These are phyloP conservation scores for Xylocopa sonorina DNA, from an alignment of 1,140 invertebrate genomes.

Conservation along the genomic window DNA sequence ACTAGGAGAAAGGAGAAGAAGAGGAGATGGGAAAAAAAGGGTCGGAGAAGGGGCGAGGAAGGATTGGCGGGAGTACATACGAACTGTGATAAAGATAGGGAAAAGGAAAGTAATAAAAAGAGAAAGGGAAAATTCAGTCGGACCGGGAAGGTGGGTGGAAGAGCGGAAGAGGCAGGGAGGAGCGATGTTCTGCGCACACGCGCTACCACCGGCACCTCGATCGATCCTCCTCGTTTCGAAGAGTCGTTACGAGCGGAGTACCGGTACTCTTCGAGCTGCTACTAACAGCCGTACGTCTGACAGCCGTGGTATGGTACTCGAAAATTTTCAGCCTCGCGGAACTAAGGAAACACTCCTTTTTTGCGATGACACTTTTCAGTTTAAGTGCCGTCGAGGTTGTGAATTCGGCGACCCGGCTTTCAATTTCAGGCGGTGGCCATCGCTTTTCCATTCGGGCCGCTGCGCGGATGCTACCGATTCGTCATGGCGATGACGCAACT, in stretches of 20 bases:
- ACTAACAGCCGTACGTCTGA: constrained; percentile 52
- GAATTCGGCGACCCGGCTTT: neutral
- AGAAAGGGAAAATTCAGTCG: constrained; percentile 13
- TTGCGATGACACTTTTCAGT: constrained; percentile 19
- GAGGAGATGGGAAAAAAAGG: neutral
- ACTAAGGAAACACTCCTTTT: constrained; percentile 41
- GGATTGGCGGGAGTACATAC: too few species aligned
- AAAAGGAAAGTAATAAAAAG: constrained; percentile 5
- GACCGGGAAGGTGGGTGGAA: too few species aligned
- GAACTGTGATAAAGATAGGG: constrained; percentile 16
- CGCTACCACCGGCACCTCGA: constrained; percentile 58
- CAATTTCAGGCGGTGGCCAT: neutral
- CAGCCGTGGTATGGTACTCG: constrained; percentile 34
- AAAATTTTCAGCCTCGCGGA: constrained; percentile 43
- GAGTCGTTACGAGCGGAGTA: constrained; percentile 62
- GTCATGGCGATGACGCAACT: too few species aligned
- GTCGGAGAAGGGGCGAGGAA: neutral
- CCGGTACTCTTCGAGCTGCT: constrained; percentile 58
- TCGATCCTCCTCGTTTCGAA: constrained; percentile 64
- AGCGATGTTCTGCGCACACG: constrained; percentile 55
- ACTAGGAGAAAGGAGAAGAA: neutral
- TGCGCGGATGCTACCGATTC: too few species aligned
- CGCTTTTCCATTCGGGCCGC: too few species aligned
- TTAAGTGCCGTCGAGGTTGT: neutral
- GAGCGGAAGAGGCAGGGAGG: neutral